phyloP scores from a whole-genome alignment of 1,140 invertebrate species.

The Conopomorpha cramerella region DNA sequence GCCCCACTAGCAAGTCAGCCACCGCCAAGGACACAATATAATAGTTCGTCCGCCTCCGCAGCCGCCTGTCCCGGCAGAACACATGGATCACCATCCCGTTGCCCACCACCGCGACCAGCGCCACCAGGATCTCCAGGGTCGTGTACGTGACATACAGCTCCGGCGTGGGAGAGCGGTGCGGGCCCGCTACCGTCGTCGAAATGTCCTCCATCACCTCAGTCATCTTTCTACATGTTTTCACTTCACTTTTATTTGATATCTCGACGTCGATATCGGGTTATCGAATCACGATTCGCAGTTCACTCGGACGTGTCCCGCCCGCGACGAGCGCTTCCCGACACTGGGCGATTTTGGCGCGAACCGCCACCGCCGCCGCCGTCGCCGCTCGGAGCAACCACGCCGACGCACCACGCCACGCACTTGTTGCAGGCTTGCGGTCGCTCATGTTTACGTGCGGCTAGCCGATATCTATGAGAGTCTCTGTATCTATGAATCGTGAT shows the following conservation, averaged over 20 bases:
- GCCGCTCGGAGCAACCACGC: too few species aligned
- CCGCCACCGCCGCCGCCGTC: constrained; percentile 14
- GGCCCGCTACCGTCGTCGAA: constrained; percentile 22
- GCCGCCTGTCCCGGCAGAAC: constrained; percentile 74
- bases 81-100: constrained; percentile 86
- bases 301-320: constrained; percentile 33
- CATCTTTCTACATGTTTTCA: background rate
- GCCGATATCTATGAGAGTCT: constrained; percentile 26
- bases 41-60: constrained; percentile 85
- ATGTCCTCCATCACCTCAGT: constrained; percentile 15
- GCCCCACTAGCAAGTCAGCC: constrained; percentile 81
- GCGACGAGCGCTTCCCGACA: constrained; percentile 35
- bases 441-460: too few species aligned
- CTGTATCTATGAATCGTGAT: too few species aligned
- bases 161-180: constrained; percentile 37
- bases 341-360: constrained; percentile 45
- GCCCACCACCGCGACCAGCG: constrained; percentile 78
- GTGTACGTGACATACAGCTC: constrained; percentile 72
- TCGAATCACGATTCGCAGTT: too few species aligned
- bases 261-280: too few species aligned
- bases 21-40: constrained; percentile 88
- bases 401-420: too few species aligned
- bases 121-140: constrained; percentile 78
- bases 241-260: too few species aligned
- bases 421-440: too few species aligned